phyloP scores from a whole-genome alignment of 1,140 invertebrate genomes.

The Alviniconcha marisindica region DNA sequence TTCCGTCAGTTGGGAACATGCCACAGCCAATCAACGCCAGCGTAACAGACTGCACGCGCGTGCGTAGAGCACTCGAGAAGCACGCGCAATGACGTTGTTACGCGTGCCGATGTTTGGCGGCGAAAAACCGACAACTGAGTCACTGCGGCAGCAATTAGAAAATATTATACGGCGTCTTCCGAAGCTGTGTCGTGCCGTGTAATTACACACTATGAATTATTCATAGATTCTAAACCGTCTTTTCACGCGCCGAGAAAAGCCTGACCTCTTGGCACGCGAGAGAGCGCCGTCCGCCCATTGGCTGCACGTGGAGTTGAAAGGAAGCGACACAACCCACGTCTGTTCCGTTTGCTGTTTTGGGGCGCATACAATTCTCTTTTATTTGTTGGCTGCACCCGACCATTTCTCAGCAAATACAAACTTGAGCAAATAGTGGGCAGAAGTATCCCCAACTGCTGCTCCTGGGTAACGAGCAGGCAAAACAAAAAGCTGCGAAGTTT shows the following conservation, averaged over 20 bases:
- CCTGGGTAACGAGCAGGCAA: too few relatives aligned
- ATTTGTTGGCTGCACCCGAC: conserved; percentile 19
- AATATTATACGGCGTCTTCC: background rate
- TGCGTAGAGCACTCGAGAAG: conserved; percentile 28
- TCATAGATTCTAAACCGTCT: conserved; percentile 31
- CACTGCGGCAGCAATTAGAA: conserved; percentile 35
- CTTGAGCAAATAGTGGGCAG: background rate
- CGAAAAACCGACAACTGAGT: conserved; percentile 18
- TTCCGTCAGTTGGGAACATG: too few relatives aligned
- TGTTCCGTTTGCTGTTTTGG: conserved; percentile 18
- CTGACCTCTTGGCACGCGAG: background rate
- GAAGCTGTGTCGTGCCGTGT: conserved; percentile 27
- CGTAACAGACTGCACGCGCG: conserved; percentile 41
- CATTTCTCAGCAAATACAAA: background rate
- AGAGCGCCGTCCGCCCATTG: background rate
- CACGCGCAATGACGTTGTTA: conserved; percentile 27
- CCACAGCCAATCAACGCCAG: background rate
- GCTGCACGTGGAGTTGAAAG: background rate
- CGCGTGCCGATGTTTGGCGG: conserved; percentile 34
- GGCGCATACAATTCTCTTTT: conserved; percentile 10
- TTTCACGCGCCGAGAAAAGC: background rate
- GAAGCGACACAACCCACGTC: conserved; percentile 17
- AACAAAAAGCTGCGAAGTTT: too few relatives aligned
- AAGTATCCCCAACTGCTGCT: background rate
- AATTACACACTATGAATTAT: conserved; percentile 34